A percentile compares a stretch with the other conserved stretches of the same genome.
These are phyloP conservation scores for Drosophila anomalata DNA, from an alignment of 2,888 invertebrate species.

Conservation along the genomic window DNA sequence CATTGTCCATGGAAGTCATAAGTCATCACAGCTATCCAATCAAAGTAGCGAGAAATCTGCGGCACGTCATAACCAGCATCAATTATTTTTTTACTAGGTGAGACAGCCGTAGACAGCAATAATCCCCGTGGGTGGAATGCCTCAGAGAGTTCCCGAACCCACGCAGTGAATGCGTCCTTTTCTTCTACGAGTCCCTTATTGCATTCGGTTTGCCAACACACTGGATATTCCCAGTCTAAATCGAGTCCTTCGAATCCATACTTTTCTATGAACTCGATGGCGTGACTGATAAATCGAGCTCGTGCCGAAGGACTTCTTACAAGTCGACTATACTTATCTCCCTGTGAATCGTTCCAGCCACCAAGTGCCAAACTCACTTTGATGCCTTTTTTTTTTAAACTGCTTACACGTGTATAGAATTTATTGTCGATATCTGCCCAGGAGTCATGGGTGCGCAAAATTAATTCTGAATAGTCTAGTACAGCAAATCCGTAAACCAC, in stretches of 20 bases:
- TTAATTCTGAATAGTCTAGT: conserved; percentile 91
- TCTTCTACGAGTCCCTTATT: conserved; percentile 93
- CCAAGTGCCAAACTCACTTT: conserved; percentile 95
- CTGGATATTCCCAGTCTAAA: conserved; percentile 97
- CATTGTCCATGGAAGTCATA: conserved; percentile 96
- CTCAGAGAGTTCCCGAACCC: conserved; percentile 89
- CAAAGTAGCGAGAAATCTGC: conserved; percentile 89
- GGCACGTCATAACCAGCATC: conserved; percentile 94
- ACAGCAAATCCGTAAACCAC: conserved; percentile 97
- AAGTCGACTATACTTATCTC: conserved; percentile 94
- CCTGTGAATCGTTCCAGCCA: conserved; percentile 97
- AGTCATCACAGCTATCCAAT: conserved; percentile 97
- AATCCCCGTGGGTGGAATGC: conserved; percentile 88
- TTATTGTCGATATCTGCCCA: conserved; percentile 96
- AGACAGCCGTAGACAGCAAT: conserved; percentile 92
- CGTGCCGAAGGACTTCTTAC: conserved; percentile 91
- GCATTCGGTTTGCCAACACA: conserved; percentile 90
- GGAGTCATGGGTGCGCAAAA: conserved; percentile 92
- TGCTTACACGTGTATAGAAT: conserved; percentile 93
- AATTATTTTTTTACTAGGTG: conserved; percentile 94
- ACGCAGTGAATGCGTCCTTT: conserved; percentile 90
- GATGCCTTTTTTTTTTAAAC: conserved; percentile 90
- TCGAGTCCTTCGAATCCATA: conserved; percentile 96
- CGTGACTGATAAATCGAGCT: conserved; percentile 89
- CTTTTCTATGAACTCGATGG: conserved; percentile 90